Percentiles rank a stretch among this genome's conserved stretches.
These are phyloP conservation scores for Drosophila ercepeae DNA, from an alignment of 1,140 invertebrate species.

Conservation along the genomic window DNA sequence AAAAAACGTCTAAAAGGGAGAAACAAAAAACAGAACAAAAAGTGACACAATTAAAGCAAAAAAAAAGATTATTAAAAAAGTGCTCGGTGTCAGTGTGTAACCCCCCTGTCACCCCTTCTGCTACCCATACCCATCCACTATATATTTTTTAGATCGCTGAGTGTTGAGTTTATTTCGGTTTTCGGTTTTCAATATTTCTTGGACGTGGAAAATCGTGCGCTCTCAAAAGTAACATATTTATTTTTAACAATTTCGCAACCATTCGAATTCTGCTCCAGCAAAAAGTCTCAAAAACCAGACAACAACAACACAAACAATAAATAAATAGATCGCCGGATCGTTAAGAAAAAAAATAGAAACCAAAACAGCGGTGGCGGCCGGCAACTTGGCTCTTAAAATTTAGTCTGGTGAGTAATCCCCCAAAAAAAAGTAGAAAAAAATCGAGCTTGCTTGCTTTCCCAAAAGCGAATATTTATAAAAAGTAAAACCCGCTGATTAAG, in stretches of 20 bases:
- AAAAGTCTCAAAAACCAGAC: slow-evolving; percentile 43
- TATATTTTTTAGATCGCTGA: slow-evolving; percentile 45
- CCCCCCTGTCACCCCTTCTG: no score
- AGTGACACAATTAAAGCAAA: slow-evolving; percentile 57
- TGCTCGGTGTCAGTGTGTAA: slow-evolving; percentile 28
- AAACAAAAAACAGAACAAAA: slow-evolving; percentile 19
- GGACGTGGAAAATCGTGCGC: slow-evolving; percentile 53
- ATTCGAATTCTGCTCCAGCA: slow-evolving; percentile 70
- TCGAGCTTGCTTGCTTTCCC: slow-evolving; percentile 50
- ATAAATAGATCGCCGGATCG: slow-evolving; percentile 50
- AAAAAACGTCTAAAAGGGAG: slow-evolving; percentile 13
- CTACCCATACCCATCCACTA: slow-evolving; percentile 1
- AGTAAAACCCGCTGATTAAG: slow-evolving; percentile 39
- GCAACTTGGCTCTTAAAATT: slow-evolving; percentile 53
- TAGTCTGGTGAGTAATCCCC: slow-evolving; percentile 64
- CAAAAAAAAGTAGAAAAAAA: slow-evolving; percentile 24
- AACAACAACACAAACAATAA: slow-evolving; percentile 38
- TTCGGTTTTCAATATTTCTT: slow-evolving; percentile 25
- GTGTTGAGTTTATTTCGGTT: slow-evolving; percentile 77
- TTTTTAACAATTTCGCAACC: slow-evolving; percentile 79
- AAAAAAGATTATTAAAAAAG: background rate
- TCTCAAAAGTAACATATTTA: slow-evolving; percentile 72
- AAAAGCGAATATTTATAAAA: slow-evolving; percentile 37
- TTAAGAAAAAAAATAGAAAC: slow-evolving; percentile 42
- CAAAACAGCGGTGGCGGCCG: slow-evolving; percentile 36